Conservation (phyloP, 2,888 invertebrate genomes). For the Keiferia lycopersicella region DNA sequence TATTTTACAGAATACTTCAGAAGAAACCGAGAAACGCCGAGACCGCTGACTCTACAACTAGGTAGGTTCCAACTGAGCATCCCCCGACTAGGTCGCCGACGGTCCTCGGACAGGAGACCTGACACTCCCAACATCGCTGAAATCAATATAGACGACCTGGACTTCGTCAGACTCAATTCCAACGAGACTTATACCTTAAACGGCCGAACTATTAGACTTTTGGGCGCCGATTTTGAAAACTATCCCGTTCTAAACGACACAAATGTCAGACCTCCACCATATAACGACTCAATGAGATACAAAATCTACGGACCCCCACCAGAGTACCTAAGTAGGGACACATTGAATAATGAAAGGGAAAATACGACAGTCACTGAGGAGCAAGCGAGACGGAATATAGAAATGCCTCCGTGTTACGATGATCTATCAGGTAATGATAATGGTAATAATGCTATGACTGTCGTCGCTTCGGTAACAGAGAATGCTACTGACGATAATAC, state of each 20-base stretch:
- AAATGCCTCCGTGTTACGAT: constrained; percentile 71
- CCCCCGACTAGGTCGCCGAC: constrained; percentile 53
- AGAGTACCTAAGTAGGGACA: constrained; percentile 60
- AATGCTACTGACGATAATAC: not conserved
- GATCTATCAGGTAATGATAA: constrained; percentile 48
- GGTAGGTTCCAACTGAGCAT: constrained; percentile 66
- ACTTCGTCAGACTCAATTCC: constrained; percentile 58
- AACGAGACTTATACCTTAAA: constrained; percentile 72
- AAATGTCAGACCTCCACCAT: constrained; percentile 60
- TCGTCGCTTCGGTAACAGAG: not conserved
- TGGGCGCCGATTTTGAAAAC: constrained; percentile 69
- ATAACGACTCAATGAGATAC: constrained; percentile 66
- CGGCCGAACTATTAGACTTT: constrained; percentile 65
- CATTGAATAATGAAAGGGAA: constrained; percentile 41
- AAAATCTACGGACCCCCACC: constrained; percentile 75
- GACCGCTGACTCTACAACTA: constrained; percentile 61
- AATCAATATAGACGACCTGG: constrained; percentile 60
- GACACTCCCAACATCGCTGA: constrained; percentile 71
- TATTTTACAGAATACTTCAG: constrained; percentile 50
- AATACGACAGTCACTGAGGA: constrained; percentile 46
- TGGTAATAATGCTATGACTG: constrained; percentile 28
- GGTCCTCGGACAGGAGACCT: constrained; percentile 47
- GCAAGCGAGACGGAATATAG: constrained; percentile 60
- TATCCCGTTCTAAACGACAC: constrained; percentile 51
- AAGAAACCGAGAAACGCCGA: constrained; percentile 40